Evolutionary conservation across 1,140 invertebrate species (phyloP).

Genomic region (Drosophila sechellia): DNA sequence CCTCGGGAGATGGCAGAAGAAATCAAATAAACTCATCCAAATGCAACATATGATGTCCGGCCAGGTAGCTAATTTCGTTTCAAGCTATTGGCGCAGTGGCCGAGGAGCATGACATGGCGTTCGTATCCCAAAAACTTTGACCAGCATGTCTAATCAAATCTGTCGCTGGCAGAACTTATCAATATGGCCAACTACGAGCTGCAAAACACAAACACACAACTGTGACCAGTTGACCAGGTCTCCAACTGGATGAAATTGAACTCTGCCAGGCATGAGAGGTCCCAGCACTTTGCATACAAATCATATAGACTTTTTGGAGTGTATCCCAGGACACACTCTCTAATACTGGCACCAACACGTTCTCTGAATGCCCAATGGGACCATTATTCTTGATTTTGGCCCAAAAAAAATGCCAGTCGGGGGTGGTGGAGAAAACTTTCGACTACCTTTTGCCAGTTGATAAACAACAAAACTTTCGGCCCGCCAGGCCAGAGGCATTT

Average conservation of each 20-base stretch:
- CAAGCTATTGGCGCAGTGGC: constrained; percentile 2
- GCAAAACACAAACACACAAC: constrained; percentile 60
- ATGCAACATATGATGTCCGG: constrained; percentile 28
- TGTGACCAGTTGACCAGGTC: constrained; percentile 17
- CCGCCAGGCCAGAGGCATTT: constrained; percentile 61
- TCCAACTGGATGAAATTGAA: constrained; percentile 63
- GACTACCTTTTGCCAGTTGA: constrained; percentile 61
- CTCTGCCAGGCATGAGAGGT: constrained; percentile 59
- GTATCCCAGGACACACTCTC: constrained; percentile 36
- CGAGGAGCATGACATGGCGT: background rate
- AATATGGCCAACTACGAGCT: constrained; percentile 70
- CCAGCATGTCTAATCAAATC: constrained; percentile 64
- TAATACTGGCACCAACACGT: constrained; percentile 41
- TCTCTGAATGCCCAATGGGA: constrained; percentile 67
- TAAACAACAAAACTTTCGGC: constrained; percentile 51
- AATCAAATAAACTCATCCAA: constrained; percentile 67
- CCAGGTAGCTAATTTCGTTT: constrained; percentile 28
- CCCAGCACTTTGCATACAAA: constrained; percentile 79
- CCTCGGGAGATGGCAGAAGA: constrained; percentile 51
- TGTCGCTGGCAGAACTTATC: constrained; percentile 60
- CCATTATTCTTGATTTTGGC: constrained; percentile 77
- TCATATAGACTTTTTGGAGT: constrained; percentile 54
- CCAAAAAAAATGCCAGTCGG: background rate
- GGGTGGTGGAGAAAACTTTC: constrained; percentile 7
- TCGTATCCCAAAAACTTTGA: constrained; percentile 46